Evolutionary conservation across 2,888 invertebrate species (phyloP).

Genomic region (Amiota mariae): DNA sequence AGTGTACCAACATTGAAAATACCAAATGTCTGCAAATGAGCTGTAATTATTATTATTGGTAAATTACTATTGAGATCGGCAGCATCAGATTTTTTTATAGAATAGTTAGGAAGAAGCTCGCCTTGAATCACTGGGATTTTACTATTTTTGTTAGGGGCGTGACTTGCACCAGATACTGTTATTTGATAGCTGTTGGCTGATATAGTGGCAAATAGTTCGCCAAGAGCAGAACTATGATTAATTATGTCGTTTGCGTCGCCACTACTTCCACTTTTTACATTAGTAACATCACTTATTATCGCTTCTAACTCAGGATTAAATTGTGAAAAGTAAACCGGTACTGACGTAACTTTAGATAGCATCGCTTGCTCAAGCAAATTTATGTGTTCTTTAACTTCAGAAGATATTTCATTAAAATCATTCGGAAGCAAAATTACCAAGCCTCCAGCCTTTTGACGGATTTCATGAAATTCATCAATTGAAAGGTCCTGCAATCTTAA

Average conservation of each 20-base stretch:
- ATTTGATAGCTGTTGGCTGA: slow-evolving; percentile 95
- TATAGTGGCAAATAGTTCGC: slow-evolving; percentile 89
- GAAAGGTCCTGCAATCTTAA: slow-evolving; percentile 83
- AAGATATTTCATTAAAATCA: slow-evolving; percentile 78
- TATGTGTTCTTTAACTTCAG: slow-evolving; percentile 84
- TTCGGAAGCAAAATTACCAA: slow-evolving; percentile 88
- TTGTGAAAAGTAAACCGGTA: slow-evolving; percentile 90
- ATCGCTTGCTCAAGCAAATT: slow-evolving; percentile 87
- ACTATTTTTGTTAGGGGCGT: slow-evolving; percentile 82
- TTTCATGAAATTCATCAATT: slow-evolving; percentile 83
- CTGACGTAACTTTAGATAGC: slow-evolving; percentile 83
- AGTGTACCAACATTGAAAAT: slow-evolving; percentile 86
- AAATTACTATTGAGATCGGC: slow-evolving; percentile 77
- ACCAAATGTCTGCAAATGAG: slow-evolving; percentile 94
- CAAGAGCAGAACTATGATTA: slow-evolving; percentile 83
- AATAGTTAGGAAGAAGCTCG: slow-evolving; percentile 76
- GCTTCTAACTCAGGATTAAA: slow-evolving; percentile 83
- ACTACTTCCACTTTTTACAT: slow-evolving; percentile 48
- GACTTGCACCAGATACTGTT: slow-evolving; percentile 84
- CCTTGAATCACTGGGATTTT: slow-evolving; percentile 91
- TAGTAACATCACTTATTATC: slow-evolving; percentile 84
- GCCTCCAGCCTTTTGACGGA: slow-evolving; percentile 87
- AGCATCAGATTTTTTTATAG: slow-evolving; percentile 68
- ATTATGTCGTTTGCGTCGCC: slow-evolving; percentile 51
- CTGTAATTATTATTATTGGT: slow-evolving; percentile 91